Base-by-base conservation (phyloP, 2,888 invertebrate genomes). In the Oscheius sp. region DNA sequence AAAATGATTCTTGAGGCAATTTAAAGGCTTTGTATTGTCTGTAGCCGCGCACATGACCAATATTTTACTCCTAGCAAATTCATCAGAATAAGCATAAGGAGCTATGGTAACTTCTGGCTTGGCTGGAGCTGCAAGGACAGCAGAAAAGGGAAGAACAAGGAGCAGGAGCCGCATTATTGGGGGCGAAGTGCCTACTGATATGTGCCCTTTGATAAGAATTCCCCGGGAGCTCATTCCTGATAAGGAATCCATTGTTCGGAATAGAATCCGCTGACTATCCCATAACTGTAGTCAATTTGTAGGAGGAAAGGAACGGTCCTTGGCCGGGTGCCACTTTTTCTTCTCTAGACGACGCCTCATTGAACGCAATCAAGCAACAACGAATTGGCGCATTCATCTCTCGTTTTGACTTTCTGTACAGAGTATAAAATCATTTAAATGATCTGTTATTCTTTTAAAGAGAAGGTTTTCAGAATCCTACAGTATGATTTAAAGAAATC, bases 21-120 rank as follows among this genome's bases (percentile, higher is more conserved):
- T 46, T 0, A 76, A 49, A 6, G 84, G 80, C 45, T 78, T 49
- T 29, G 70, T 72, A 16, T 77, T 77, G 29, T 83, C 81, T 3
- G 84, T 78, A 2, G 79, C 76, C 0, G 83, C 77, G 23, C 78
- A 75, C 7, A 84, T 71, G 0, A 77, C 76, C 18, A 82, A 74
- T 5, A 82, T 75, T 43, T 76, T 74, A 18, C 76, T 72, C 3
- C 83, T 74, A 12, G 74, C 77, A 63, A 78, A 83, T 23, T 59
- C 74, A 72, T 83, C 83, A 21, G 73, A 75, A 75, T 76, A 82
- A 9, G 69, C 52, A 41, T 43, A 61, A 21, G 61, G 61, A 66
- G 75, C 61, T 63, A 66, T 66, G 29, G 66, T 43, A 27, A 29
- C 23, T 45, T 52, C 35, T 9, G 35, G 35, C 35, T 35, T 35